Evolutionary conservation across 2,888 invertebrate genomes (phyloP), one percentile per base, ranked within the genome.

Genomic region (Tigriopus californicus): DNA sequence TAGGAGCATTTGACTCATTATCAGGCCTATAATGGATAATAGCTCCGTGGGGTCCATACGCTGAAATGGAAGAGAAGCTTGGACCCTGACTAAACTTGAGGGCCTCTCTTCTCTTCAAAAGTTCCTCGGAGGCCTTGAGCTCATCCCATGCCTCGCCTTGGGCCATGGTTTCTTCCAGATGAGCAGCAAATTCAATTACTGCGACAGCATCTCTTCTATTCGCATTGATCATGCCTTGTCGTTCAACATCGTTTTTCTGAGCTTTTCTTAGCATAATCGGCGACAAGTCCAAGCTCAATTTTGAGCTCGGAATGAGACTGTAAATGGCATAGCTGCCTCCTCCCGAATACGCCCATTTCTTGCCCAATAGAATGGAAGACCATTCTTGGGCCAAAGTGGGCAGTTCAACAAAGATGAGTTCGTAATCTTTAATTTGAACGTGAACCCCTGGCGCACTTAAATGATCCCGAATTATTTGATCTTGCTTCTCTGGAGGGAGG

Each of bases 21-120:
- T 78, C 80, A 0, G 91, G 84, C 56, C 76, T 74, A 72, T 97
- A 97, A 73, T 97, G 97, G 64, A 95, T 91, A 12, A 94, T 80
- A 1, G 95, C 91, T 0, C 85, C 92, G 71, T 97, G 86, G 1
- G 86, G 79, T 0, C 95, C 97, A 1, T 83, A 82, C 0, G 88
- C 84, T n/a, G 91, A 85, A 62, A 98, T 97, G 0, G 95, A 94
- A 49, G 77, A 74, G 70, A 97, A 97, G 65, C 92, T 94, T 0
- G 83, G 76, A 0, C 89, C 88, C 66, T 85, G 77, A 69, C 81
- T 91, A 66, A 82, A 77, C 0, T 77, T 74, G 65, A 85, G 82
- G 41, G 80, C 76, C 58, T 72, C 67, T 44, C 91, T 78, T 64
- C 86, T 83, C 67, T 79, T 76, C 56, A 81, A 75, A 12, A 89